A percentile compares a stretch with the other conserved stretches of the same genome.
phyloP scores from a whole-genome alignment of 1,140 invertebrate species.

The Colletes gigas region DNA sequence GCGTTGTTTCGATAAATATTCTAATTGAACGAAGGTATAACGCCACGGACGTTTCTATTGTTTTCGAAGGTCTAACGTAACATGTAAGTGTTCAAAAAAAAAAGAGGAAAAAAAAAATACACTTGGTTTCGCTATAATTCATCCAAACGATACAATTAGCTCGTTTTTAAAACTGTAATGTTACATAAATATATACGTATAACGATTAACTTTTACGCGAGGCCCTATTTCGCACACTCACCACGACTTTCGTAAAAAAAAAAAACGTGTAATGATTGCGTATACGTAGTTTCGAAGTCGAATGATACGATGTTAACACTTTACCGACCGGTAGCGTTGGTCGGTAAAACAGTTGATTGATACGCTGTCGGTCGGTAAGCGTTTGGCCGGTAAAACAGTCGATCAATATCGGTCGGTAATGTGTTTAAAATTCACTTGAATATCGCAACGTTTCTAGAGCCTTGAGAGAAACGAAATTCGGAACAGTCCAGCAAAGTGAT shows the following conservation, averaged over 20 bases:
- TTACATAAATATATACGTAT: constrained; percentile 45
- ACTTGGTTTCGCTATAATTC: constrained; percentile 43
- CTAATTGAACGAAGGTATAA: constrained; percentile 37
- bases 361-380: too few species aligned
- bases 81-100: constrained; percentile 17
- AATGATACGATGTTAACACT: constrained; percentile 63
- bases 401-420: too few species aligned
- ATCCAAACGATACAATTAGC: constrained; percentile 41
- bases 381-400: too few species aligned
- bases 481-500: constrained; percentile 67
- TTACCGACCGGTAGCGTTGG: too few species aligned
- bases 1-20: constrained; percentile 15
- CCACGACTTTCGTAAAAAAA: constrained; percentile 59
- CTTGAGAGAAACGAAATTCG: constrained; percentile 61
- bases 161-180: constrained; percentile 63
- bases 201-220: constrained; percentile 50
- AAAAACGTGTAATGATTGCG: constrained; percentile 63
- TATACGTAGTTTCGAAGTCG: constrained; percentile 66
- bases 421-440: constrained; percentile 56
- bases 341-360: too few species aligned
- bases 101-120: not conserved
- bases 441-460: constrained; percentile 59
- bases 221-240: constrained; percentile 59
- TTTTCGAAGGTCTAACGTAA: constrained; percentile 38
- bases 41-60: constrained; percentile 22